phyloP scores from a whole-genome alignment of 2,888 invertebrate species.

The Unio delphinus region DNA sequence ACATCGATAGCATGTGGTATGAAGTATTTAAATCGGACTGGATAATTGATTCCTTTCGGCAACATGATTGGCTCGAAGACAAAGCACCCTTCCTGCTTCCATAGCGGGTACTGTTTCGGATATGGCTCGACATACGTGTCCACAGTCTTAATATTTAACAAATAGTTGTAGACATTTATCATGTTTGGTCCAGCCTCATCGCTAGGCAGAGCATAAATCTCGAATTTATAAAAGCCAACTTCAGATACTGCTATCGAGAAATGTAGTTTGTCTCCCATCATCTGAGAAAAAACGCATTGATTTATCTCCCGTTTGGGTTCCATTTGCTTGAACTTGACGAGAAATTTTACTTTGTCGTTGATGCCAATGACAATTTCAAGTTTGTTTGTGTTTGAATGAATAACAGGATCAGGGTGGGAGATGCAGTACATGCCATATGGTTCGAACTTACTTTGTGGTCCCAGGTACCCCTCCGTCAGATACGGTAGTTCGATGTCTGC shows the following conservation, averaged over 20 bases:
- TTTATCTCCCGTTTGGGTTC: constrained; percentile 54
- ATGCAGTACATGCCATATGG: constrained; percentile 47
- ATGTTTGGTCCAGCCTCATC: constrained; percentile 59
- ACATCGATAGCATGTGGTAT: constrained; percentile 55
- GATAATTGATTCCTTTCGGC: constrained; percentile 44
- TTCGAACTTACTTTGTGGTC: constrained; percentile 57
- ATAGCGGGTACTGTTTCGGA: constrained; percentile 60
- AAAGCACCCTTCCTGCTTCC: constrained; percentile 59
- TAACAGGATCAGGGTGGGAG: constrained; percentile 53
- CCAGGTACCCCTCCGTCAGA: constrained; percentile 59
- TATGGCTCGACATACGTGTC: constrained; percentile 45
- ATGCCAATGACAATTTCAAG: constrained; percentile 53
- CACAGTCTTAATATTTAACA: constrained; percentile 41
- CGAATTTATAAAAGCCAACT: constrained; percentile 60
- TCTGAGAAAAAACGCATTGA: constrained; percentile 49
- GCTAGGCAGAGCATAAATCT: constrained; percentile 57
- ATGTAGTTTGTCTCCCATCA: constrained; percentile 44
- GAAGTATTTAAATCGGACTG: constrained; percentile 48
- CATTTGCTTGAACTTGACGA: constrained; percentile 52
- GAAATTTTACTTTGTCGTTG: constrained; percentile 43
- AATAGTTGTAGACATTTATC: constrained; percentile 59
- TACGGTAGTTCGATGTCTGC: constrained; percentile 46
- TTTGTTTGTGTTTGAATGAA: constrained; percentile 45
- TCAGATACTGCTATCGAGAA: constrained; percentile 51
- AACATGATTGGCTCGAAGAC: constrained; percentile 54